These are phyloP conservation scores for Megathymus violae DNA, from an alignment of 1,140 invertebrate genomes.

Conservation along the genomic window DNA sequence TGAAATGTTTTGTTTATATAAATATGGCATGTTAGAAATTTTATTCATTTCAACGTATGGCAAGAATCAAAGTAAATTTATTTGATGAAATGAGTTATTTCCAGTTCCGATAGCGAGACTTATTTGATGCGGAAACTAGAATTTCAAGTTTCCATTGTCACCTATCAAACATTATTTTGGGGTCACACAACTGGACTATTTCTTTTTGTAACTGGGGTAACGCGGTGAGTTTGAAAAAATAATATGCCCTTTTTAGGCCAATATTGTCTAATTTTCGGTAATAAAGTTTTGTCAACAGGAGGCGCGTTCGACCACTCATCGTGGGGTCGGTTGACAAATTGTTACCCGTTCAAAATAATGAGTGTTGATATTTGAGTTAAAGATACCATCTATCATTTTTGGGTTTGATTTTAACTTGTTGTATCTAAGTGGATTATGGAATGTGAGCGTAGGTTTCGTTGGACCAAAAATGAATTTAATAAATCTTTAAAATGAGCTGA, in stretches of 20 bases:
- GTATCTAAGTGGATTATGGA: too few relatives aligned
- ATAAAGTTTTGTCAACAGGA: conserved; percentile 81
- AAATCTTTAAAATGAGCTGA: too few relatives aligned
- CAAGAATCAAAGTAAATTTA: conserved; percentile 16
- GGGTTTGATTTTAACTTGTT: conserved; percentile 24
- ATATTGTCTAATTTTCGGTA: conserved; percentile 82
- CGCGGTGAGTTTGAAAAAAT: conserved; percentile 63
- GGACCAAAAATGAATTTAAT: too few relatives aligned
- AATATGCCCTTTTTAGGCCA: conserved; percentile 68
- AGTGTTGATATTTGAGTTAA: conserved; percentile 66
- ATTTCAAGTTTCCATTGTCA: conserved; percentile 69
- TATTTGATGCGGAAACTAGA: conserved; percentile 59
- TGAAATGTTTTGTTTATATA: too few relatives aligned
- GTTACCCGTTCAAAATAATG: conserved; percentile 62
- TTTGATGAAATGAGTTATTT: conserved; percentile 22
- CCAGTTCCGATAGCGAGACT: conserved; percentile 12
- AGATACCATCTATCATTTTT: conserved; percentile 61
- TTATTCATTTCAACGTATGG: background rate
- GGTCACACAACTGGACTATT: conserved; percentile 77
- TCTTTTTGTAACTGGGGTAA: conserved; percentile 49
- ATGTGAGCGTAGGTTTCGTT: too few relatives aligned
- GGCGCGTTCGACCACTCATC: conserved; percentile 58
- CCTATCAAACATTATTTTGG: conserved; percentile 49
- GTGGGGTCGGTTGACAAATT: conserved; percentile 77
- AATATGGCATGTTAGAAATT: too few relatives aligned